A percentile compares a stretch with the other conserved stretches of the same genome.
Evolutionary conservation across 2,113 vertebrate genomes (phyloP).

Genomic region (Pygoscelis adeliae): DNA sequence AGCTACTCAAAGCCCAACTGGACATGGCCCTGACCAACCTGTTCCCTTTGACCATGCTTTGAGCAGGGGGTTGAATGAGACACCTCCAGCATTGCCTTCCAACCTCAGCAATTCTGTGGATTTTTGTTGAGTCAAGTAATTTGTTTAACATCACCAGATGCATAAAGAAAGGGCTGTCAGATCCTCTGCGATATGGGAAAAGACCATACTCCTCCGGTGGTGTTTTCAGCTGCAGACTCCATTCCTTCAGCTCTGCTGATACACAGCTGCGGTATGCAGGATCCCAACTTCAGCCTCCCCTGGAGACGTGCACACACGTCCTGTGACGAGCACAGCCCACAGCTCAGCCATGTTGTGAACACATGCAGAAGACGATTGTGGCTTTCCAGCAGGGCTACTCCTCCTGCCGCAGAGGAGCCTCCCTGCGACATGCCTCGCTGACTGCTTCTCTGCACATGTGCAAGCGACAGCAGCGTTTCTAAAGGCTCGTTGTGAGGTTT

Average conservation of each 20-base stretch:
- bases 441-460: background rate
- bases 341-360: background rate
- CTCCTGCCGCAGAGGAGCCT: background rate
- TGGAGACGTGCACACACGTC: background rate
- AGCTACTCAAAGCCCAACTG: background rate
- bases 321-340: background rate
- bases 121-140: background rate
- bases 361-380: background rate
- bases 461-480: fast-evolving
- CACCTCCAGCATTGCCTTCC: background rate
- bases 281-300: background rate
- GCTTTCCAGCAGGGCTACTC: background rate
- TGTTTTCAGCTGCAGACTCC: background rate
- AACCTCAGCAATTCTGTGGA: background rate
- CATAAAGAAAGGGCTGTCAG: background rate
- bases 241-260: background rate
- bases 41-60: background rate
- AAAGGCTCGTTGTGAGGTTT: background rate
- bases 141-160: background rate
- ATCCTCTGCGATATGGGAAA: background rate
- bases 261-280: background rate
- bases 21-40: background rate
- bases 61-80: background rate
- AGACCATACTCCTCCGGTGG: background rate
- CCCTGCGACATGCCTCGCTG: fast-evolving